These are phyloP conservation scores for Phoxinus phoxinus DNA, from an alignment of 2,113 vertebrate species.

Conservation along the genomic window DNA sequence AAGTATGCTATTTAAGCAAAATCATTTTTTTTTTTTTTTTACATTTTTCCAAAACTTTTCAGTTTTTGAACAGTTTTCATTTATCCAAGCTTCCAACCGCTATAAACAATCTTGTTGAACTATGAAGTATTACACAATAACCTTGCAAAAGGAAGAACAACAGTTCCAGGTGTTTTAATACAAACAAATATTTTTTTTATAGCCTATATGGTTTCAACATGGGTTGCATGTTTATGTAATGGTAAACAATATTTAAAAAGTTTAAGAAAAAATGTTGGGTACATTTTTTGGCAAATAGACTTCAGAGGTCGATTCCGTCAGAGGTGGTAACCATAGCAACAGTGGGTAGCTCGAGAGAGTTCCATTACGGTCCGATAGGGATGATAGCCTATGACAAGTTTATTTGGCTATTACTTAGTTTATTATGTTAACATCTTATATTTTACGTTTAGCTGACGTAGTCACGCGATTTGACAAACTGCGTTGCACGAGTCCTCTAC, in stretches of 20 bases:
- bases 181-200: no score
- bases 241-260: background rate
- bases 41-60: no score
- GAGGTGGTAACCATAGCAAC: background rate
- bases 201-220: background rate
- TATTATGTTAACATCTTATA: no score
- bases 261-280: no score
- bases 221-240: background rate
- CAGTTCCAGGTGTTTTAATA: background rate
- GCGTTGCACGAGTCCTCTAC: background rate
- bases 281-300: background rate
- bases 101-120: background rate
- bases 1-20: background rate
- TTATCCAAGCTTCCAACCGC: background rate
- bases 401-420: background rate
- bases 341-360: background rate
- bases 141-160: background rate
- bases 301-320: background rate
- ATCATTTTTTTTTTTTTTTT: background rate
- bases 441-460: background rate
- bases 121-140: background rate
- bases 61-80: background rate
- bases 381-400: background rate
- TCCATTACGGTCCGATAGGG: background rate
- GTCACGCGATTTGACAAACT: background rate